Conservation (phyloP, 1,140 invertebrate genomes). For the Lucilia cuprina region DNA sequence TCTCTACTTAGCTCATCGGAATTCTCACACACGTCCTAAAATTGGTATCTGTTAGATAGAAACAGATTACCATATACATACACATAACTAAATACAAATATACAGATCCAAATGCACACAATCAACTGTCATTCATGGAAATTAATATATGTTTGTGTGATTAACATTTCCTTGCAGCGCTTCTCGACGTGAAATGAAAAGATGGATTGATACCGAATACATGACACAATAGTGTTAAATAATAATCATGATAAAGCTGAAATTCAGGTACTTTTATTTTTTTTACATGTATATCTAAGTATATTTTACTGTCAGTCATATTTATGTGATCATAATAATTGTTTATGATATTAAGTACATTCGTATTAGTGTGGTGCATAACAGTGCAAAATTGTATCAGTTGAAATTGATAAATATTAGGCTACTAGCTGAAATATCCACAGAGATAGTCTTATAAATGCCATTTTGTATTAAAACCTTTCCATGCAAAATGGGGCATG, state of each 20-base stretch:
- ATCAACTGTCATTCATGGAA: background rate
- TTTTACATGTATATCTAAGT: background rate
- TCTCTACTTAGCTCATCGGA: background rate
- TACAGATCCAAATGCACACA: too few species aligned
- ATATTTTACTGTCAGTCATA: background rate
- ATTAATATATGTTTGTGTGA: background rate
- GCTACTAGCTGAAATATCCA: too few species aligned
- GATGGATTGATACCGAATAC: background rate
- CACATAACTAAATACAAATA: too few species aligned
- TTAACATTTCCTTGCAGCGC: constrained; percentile 8
- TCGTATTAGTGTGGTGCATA: too few species aligned
- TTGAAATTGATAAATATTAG: too few species aligned
- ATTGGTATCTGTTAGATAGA: background rate
- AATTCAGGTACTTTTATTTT: background rate
- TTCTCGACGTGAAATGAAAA: background rate
- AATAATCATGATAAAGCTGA: background rate
- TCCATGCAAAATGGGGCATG: too few species aligned
- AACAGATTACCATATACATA: background rate
- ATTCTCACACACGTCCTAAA: background rate
- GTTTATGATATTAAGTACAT: too few species aligned
- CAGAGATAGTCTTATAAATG: too few species aligned
- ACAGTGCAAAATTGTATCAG: too few species aligned
- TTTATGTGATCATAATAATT: background rate
- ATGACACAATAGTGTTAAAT: constrained; percentile 11
- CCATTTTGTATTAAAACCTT: too few species aligned